Evolutionary conservation across 2,888 invertebrate genomes (phyloP).

Genomic region (Steinernema hermaphroditum): DNA sequence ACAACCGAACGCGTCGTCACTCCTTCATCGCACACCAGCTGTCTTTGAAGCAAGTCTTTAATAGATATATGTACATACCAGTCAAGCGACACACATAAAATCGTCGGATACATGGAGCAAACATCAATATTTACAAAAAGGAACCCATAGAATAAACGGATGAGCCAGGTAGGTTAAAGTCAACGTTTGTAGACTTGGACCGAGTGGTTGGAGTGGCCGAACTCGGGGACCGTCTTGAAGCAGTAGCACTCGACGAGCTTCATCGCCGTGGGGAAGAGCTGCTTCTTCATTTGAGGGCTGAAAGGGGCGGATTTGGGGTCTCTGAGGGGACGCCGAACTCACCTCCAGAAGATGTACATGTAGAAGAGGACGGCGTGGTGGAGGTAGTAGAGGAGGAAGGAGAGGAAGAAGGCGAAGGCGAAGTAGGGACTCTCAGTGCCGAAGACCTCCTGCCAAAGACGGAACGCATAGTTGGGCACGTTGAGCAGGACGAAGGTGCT

Average conservation of each 20-base stretch:
- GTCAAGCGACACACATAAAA: no score
- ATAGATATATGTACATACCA: no score
- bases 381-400: conserved; percentile 59
- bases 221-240: conserved; percentile 65
- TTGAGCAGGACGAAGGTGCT: conserved; percentile 65
- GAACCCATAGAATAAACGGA: no score
- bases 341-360: conserved; percentile 65
- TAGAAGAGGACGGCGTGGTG: conserved; percentile 60
- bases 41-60: no score
- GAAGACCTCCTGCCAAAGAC: conserved; percentile 48
- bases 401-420: conserved; percentile 39
- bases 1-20: no score
- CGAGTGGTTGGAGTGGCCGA: conserved; percentile 49
- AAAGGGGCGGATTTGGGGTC: conserved; percentile 33
- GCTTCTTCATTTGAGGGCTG: conserved; percentile 66
- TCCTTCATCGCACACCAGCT: no score
- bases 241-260: conserved; percentile 65
- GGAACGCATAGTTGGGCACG: conserved; percentile 61
- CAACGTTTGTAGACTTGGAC: conserved; percentile 10
- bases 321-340: not conserved
- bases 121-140: no score
- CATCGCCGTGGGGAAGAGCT: conserved; percentile 63
- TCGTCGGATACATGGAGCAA: no score
- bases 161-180: no score
- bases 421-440: conserved; percentile 30